Base-by-base conservation (phyloP, 2,113 vertebrate genomes). In the Pangasianodon gigas region DNA sequence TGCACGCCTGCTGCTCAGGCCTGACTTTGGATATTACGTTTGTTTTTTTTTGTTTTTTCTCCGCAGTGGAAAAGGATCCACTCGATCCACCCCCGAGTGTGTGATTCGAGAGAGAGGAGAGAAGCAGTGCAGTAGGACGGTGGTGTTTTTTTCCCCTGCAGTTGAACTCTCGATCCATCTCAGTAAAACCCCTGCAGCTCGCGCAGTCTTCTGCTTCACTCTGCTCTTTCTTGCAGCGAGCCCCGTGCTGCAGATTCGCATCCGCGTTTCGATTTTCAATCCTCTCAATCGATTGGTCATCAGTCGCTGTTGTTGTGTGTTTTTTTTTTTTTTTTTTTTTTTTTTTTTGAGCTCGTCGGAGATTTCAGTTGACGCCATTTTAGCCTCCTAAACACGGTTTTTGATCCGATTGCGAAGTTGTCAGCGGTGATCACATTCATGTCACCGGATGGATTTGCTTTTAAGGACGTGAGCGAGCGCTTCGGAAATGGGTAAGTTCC, bases 401-500 rank as follows among this genome's bases (percentile, higher is more conserved):
- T 32, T 87, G 44, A 79, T 67, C 95, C 95, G 96, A 95, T 96
- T 95, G 93, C 90, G 93, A 52, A 95, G 95, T 95, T 96, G 96
- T 94, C 95, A 95, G 91, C 37, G 8, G 56, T 94, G 94, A 93
- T 90, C 77, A 94, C 91, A 90, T 96, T 93, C 94, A 94, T 92
- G 95, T 94, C 92, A 93, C 94, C 92, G 94, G 95, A 95, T 95
- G 96, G 96, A 96, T 96, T 96, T 95, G 95, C 95, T 95, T 95
- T 95, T 92, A 94, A 89, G 80, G 94, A 93, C 94, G 95, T 94
- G 94, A 94, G 91, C 93, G 94, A 81, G 86, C 93, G 94, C 94
- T 94, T 95, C 92, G 94, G 94, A 96, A 94, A 96, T 96, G 96
- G 96, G 96, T 96, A 95, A 96, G 96, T 96, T 84, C 58, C 11